Evolutionary conservation across 2,797 vertebrate species (phyloP).

Genomic region (Tiaroga cobitis): DNA sequence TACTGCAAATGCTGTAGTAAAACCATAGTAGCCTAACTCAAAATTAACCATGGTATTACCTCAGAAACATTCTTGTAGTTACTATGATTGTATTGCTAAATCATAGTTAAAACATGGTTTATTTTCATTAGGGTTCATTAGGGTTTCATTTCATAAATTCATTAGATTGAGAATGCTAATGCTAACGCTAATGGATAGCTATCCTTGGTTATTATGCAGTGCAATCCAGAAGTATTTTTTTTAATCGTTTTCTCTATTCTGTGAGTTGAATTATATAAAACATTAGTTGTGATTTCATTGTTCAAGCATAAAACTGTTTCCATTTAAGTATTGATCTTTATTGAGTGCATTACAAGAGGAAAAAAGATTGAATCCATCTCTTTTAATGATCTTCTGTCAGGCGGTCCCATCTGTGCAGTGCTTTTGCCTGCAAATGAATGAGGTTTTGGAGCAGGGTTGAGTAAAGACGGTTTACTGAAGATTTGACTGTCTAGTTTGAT

Average conservation of each 20-base stretch:
- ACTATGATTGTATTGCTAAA: not conserved
- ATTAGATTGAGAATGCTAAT: not conserved
- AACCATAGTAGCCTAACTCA: not conserved
- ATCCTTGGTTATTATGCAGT: not conserved
- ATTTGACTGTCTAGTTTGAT: constrained; percentile 18
- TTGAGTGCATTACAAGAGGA: not conserved
- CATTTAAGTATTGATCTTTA: constrained; percentile 3
- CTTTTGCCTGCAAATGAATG: constrained; percentile 1
- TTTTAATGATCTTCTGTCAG: constrained; percentile 27
- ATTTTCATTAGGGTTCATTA: too few relatives aligned
- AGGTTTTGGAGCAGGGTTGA: not conserved
- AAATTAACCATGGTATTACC: too few relatives aligned
- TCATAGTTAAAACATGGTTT: not conserved
- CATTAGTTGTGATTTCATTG: not conserved
- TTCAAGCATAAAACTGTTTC: not conserved
- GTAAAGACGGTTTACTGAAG: constrained; percentile 13
- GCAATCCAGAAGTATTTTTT: not conserved
- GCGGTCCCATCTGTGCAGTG: not conserved
- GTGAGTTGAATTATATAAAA: not conserved
- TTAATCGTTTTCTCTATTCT: not conserved
- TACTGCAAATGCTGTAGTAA: not conserved
- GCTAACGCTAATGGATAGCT: not conserved
- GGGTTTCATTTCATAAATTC: too few relatives aligned
- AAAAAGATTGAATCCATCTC: constrained; percentile 13
- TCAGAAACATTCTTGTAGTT: not conserved